These are phyloP conservation scores for Ibidorhyncha struthersii DNA, from an alignment of 2,113 vertebrate genomes.

Conservation along the genomic window DNA sequence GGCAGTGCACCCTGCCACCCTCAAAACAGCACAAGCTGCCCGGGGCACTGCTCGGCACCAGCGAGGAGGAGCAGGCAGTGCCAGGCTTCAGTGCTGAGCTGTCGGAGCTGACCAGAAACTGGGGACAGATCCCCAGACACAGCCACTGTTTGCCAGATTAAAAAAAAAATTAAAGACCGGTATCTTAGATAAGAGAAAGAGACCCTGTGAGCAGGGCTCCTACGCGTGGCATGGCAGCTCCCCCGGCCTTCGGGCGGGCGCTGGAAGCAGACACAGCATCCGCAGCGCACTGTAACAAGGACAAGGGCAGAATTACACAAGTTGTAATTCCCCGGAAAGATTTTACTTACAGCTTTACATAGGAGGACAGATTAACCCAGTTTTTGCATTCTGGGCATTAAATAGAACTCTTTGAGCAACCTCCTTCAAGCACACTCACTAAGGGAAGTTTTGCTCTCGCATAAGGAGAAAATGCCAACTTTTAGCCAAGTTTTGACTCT, in stretches of 20 bases:
- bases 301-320: conserved; percentile 55
- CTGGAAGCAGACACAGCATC: neutral
- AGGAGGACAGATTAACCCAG: conserved; percentile 42
- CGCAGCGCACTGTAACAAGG: neutral
- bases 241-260: neutral
- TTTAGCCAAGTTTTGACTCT: neutral
- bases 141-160: neutral
- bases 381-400: conserved; percentile 27
- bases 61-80: neutral
- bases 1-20: neutral
- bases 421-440: neutral
- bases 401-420: conserved; percentile 8
- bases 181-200: neutral
- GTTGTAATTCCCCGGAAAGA: conserved; percentile 53
- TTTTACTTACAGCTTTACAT: conserved; percentile 46
- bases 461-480: neutral
- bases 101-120: neutral
- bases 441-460: neutral
- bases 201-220: neutral
- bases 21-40: neutral
- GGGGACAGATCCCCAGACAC: neutral
- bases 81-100: neutral
- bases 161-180: rapidly evolving
- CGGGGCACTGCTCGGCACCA: neutral
- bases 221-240: neutral